Percentiles rank a stretch among this genome's conserved stretches.
phyloP scores from a whole-genome alignment of 1,140 invertebrate genomes.

The Camponotus pennsylvanicus region DNA sequence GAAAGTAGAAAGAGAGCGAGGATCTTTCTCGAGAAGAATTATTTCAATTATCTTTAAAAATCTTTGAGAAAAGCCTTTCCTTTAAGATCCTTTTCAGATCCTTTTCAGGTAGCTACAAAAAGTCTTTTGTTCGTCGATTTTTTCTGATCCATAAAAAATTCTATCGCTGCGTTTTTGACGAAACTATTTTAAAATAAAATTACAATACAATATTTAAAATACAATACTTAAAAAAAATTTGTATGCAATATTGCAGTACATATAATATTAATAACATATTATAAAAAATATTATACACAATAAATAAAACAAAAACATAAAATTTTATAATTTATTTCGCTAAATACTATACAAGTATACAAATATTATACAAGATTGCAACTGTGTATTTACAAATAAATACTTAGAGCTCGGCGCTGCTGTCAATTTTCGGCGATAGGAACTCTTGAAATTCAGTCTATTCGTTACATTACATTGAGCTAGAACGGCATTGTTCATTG shows the following conservation, averaged over 20 bases:
- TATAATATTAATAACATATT: not conserved
- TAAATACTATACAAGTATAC: slow-evolving; percentile 61
- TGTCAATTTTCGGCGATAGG: slow-evolving; percentile 78
- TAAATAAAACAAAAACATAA: not conserved
- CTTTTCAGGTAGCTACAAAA: not conserved
- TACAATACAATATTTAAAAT: not conserved
- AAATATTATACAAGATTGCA: slow-evolving; percentile 72
- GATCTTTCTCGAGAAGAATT: not conserved
- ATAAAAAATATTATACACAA: not conserved
- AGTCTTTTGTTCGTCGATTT: not conserved
- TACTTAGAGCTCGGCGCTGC: slow-evolving; percentile 75
- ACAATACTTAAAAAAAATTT: too few species aligned
- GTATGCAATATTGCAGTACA: too few species aligned
- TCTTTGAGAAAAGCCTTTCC: not conserved
- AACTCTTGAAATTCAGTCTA: slow-evolving; percentile 84
- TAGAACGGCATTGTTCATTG: slow-evolving; percentile 57
- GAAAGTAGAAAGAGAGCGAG: slow-evolving; percentile 5
- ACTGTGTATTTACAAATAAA: slow-evolving; percentile 85
- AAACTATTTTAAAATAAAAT: not conserved
- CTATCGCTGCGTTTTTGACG: not conserved
- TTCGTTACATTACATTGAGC: slow-evolving; percentile 82
- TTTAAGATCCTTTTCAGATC: not conserved
- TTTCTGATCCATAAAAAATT: not conserved
- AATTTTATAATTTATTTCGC: slow-evolving; percentile 32
- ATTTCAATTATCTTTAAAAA: not conserved